These are phyloP conservation scores for Amniataba percoides DNA, from an alignment of 2,797 vertebrate species.

Conservation along the genomic window DNA sequence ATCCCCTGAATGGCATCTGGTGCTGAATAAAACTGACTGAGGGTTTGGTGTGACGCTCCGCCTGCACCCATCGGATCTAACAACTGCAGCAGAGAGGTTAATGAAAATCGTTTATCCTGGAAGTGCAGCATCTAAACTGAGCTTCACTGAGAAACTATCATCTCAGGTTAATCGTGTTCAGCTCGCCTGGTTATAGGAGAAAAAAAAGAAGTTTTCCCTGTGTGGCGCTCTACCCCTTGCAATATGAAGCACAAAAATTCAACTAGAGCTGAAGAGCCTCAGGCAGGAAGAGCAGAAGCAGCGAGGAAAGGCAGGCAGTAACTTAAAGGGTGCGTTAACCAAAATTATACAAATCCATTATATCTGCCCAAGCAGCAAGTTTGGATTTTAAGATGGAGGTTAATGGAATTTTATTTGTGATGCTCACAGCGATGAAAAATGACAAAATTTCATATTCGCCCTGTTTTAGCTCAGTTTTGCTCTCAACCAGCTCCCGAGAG, in stretches of 20 bases:
- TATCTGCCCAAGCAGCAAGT: not conserved
- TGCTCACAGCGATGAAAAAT: not conserved
- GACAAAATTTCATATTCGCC: too few species aligned
- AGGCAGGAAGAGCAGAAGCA: constrained; percentile 21
- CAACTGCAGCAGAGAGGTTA: not conserved
- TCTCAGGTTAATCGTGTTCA: not conserved
- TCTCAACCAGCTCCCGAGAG: not conserved
- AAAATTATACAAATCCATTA: not conserved
- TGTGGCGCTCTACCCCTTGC: constrained; percentile 7
- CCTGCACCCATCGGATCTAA: not conserved
- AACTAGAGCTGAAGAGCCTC: constrained; percentile 7
- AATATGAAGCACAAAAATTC: constrained; percentile 2
- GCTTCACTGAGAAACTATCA: not conserved
- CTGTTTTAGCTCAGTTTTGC: not conserved
- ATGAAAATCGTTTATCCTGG: not conserved
- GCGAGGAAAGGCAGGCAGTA: not conserved
- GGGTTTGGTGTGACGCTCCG: not conserved
- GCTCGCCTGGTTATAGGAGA: not conserved
- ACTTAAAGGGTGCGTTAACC: not conserved
- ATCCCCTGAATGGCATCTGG: not conserved
- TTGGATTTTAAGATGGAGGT: not conserved
- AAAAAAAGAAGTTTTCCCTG: not conserved
- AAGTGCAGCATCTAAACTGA: not conserved
- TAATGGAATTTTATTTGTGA: not conserved
- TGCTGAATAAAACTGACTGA: constrained; percentile 16